phyloP scores from a whole-genome alignment of 1,140 invertebrate genomes.

The Philopotamus ludificatus region DNA sequence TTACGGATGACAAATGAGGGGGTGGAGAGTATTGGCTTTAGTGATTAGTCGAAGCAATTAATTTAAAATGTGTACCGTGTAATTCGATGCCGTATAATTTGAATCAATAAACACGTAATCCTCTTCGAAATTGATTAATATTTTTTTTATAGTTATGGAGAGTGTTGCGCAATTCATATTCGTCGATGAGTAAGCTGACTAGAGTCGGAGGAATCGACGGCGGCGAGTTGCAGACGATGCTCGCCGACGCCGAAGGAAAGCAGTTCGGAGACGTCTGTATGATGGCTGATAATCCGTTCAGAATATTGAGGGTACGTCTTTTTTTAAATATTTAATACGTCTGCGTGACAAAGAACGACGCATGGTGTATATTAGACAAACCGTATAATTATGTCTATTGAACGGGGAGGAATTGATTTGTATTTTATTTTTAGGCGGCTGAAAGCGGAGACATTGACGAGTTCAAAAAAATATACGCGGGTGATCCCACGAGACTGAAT shows the following conservation, averaged over 20 bases:
- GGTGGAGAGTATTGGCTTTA: not conserved
- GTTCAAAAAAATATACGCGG: conserved; percentile 69
- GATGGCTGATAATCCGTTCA: conserved; percentile 64
- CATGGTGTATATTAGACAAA: too few relatives aligned
- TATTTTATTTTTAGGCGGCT: conserved; percentile 63
- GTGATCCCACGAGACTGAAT: conserved; percentile 65
- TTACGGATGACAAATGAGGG: not conserved
- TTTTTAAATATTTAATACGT: not conserved
- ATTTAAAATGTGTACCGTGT: not conserved
- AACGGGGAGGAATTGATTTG: too few relatives aligned
- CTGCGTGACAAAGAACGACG: not conserved
- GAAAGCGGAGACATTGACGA: conserved; percentile 79
- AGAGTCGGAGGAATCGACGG: conserved; percentile 40
- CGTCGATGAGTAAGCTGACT: conserved; percentile 13
- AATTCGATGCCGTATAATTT: too few relatives aligned
- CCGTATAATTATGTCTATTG: too few relatives aligned
- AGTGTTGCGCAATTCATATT: conserved; percentile 17
- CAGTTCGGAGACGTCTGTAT: conserved; percentile 56
- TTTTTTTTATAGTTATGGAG: conserved; percentile 22
- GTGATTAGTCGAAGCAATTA: not conserved
- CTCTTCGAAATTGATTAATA: not conserved
- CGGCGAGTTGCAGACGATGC: conserved; percentile 54
- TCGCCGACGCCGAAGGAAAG: conserved; percentile 44
- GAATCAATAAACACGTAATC: too few relatives aligned
- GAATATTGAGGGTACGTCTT: conserved; percentile 57